Evolutionary conservation across 2,888 invertebrate genomes (phyloP), one percentile per base, ranked within the genome.

Genomic region (Tanypteryx hageni): DNA sequence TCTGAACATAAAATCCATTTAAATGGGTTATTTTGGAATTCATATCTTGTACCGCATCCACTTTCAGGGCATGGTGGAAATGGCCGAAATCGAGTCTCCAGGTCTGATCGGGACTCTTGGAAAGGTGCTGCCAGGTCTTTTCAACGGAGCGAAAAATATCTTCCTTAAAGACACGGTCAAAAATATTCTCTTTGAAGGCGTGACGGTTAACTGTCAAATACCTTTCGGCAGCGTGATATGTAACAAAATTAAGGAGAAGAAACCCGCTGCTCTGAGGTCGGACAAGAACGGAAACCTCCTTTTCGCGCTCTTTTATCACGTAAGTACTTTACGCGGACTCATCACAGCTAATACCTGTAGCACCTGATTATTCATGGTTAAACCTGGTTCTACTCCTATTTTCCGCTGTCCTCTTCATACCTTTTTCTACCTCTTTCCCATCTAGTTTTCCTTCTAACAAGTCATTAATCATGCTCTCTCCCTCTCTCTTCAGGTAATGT

Each of bases 151-250:
- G 0, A 95, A 95, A 0, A 96, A 95, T 89, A 95, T 96, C 0
- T 97, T 97, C 94, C 92, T 96, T 82, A 95, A 95, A 44, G 95
- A 95, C 4, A 95, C 95, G 92, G 96, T 95, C 0, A 95, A 94
- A 61, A 96, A 96, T 81, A 94, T 97, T 27, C 95, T 97, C 89
- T 97, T 97, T 93, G 95, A 96, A 18, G 97, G 97, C 4, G 94
- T 96, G 27, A 95, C 95, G 93, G 94, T 97, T 27, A 95, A 95
- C 93, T 96, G 97, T 18, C 27, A 64, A 27, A 18, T 10, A 16
- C 16, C 13, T 9, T 16, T 3, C 11, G 13, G 18, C n/a, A 10
- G 5, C 0, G 0, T 44, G 0, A 57, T 57, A 8, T 68, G 64
- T 68, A 0, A 18, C 0, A 27, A 86, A 86, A 61, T 89, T 18